phyloP scores from a whole-genome alignment of 2,888 invertebrate genomes.

The Phytoseiulus persimilis region DNA sequence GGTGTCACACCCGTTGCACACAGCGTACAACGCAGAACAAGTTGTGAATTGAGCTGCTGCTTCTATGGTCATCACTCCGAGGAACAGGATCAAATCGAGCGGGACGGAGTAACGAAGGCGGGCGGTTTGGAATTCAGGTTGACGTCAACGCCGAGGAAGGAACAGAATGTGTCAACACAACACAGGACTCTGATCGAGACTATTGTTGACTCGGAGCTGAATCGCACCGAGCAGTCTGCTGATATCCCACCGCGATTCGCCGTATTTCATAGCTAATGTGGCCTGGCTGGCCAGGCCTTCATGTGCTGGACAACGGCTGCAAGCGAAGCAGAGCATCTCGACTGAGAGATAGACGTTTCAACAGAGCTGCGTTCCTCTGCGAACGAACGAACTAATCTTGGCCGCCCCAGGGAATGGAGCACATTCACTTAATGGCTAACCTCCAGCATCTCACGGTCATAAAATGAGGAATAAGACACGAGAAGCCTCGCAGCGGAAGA shows the following conservation, averaged over 20 bases:
- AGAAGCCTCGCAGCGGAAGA: background rate
- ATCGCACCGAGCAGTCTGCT: background rate
- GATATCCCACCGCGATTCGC: background rate
- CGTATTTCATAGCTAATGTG: background rate
- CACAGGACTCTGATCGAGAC: too few relatives aligned
- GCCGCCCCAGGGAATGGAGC: background rate
- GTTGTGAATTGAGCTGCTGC: too few relatives aligned
- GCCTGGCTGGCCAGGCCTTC: background rate
- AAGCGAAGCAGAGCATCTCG: background rate
- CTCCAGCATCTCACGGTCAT: background rate
- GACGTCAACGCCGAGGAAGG: too few relatives aligned
- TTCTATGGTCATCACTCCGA: background rate
- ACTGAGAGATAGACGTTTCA: background rate
- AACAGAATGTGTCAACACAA: too few relatives aligned
- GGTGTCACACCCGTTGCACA: background rate
- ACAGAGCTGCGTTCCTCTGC: background rate
- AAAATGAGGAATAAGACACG: background rate
- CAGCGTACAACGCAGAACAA: background rate
- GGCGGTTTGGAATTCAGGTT: too few relatives aligned
- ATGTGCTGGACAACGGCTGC: background rate
- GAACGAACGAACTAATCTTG: background rate
- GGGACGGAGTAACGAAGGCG: too few relatives aligned
- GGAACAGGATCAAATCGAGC: background rate
- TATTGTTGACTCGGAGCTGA: background rate
- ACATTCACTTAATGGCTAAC: background rate